A percentile compares a stretch with the other conserved stretches of the same genome.
Evolutionary conservation across 1,140 invertebrate genomes (phyloP).

Genomic region (Hylyphantes graminicola): DNA sequence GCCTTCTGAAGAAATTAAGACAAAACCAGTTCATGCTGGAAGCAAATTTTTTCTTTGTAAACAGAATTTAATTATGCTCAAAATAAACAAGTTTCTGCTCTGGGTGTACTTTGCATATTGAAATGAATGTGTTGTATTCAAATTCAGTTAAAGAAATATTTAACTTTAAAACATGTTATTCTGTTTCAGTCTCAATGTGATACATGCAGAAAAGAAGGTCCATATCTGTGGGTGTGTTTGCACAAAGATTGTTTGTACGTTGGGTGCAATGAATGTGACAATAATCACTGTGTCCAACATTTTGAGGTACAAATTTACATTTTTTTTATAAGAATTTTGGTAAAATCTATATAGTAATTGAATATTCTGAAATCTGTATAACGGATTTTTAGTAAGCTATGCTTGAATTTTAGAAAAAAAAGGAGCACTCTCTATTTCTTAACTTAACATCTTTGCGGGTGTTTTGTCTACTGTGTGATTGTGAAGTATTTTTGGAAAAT

Average conservation of each 20-base stretch:
- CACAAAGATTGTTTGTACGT: slow-evolving; percentile 80
- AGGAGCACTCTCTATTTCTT: slow-evolving; percentile 83
- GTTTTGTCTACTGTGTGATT: slow-evolving; percentile 87
- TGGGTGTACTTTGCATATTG: no score
- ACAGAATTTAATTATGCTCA: no score
- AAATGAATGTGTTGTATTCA: no score
- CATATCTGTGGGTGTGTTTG: slow-evolving; percentile 87
- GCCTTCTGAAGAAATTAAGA: no score
- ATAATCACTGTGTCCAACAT: slow-evolving; percentile 83
- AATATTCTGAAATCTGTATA: background rate
- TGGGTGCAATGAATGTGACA: slow-evolving; percentile 81
- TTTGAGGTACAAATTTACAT: slow-evolving; percentile 72
- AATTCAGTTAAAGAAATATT: no score
- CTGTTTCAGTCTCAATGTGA: slow-evolving; percentile 69
- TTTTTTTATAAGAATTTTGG: slow-evolving; percentile 62
- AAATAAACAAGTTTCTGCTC: no score
- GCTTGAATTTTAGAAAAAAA: slow-evolving; percentile 70
- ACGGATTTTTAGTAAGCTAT: background rate
- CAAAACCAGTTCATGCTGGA: no score
- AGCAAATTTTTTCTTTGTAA: no score
- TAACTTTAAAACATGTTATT: no score
- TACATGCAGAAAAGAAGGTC: slow-evolving; percentile 75
- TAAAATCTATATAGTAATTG: background rate
- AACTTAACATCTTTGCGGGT: slow-evolving; percentile 83
- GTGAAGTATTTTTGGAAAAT: slow-evolving; percentile 75